Conservation (phyloP, 2,113 vertebrate species). For the Chaetops frenatus region DNA sequence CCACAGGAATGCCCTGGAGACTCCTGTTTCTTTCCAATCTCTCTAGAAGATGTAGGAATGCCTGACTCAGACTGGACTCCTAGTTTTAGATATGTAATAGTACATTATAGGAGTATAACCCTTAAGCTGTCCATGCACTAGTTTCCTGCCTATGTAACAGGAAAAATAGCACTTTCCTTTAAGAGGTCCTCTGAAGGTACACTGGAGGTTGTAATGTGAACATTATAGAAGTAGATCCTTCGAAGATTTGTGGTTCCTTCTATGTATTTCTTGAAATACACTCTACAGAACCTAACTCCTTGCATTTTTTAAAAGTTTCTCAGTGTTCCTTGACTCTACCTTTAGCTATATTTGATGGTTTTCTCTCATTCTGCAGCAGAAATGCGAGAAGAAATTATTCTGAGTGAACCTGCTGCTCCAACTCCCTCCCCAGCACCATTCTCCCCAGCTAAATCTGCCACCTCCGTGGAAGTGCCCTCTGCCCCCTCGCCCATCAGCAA, state of each 20-base stretch:
- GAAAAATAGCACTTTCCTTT: neutral
- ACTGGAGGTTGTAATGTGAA: neutral
- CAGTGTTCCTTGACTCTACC: neutral
- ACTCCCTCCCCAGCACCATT: conserved; percentile 85
- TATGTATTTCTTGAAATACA: neutral
- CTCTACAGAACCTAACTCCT: neutral
- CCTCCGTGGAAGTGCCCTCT: conserved; percentile 81
- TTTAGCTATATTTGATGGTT: neutral
- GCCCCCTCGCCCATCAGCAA: conserved; percentile 82
- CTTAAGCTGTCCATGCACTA: neutral
- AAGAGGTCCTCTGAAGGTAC: neutral
- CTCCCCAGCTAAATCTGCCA: conserved; percentile 89
- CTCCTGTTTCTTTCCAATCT: neutral
- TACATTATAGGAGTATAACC: neutral
- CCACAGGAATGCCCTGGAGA: neutral
- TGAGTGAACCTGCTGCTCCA: conserved; percentile 81
- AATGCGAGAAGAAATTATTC: conserved; percentile 79
- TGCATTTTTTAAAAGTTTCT: neutral
- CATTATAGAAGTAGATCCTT: neutral
- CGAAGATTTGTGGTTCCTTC: neutral
- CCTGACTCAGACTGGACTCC: neutral
- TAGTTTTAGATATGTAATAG: neutral
- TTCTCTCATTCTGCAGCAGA: conserved; percentile 72
- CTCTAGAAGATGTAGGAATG: neutral
- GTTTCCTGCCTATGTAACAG: neutral